phyloP scores from a whole-genome alignment of 1,140 invertebrate genomes.

The Neodiprion virginianus region DNA sequence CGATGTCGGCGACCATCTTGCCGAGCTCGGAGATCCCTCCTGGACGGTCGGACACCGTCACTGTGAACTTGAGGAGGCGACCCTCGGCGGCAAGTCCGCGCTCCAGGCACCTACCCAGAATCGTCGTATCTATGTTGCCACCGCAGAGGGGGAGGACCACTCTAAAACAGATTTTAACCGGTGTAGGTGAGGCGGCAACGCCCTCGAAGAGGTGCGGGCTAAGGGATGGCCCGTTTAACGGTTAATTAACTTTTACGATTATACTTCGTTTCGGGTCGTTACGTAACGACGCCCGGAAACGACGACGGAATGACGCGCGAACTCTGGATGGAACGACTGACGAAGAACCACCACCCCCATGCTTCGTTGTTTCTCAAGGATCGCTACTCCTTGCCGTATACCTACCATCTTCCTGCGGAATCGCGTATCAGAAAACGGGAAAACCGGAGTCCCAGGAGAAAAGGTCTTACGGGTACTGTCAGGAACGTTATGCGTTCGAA shows the following conservation, averaged over 20 bases:
- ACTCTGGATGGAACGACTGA: neutral
- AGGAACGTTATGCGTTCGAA: no score
- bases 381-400: no score
- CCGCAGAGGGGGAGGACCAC: conserved; percentile 86
- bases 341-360: no score
- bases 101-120: conserved; percentile 87
- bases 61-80: conserved; percentile 84
- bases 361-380: no score
- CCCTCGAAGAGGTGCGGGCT: neutral
- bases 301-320: neutral
- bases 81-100: conserved; percentile 89
- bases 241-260: conserved; percentile 10
- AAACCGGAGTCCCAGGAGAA: no score
- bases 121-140: conserved; percentile 93
- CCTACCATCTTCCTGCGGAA: no score
- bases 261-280: neutral
- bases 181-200: neutral
- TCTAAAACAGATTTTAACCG: conserved; percentile 57
- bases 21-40: conserved; percentile 89
- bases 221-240: conserved; percentile 4
- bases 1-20: conserved; percentile 74
- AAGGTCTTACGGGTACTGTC: no score
- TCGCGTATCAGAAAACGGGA: no score
- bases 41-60: conserved; percentile 85
- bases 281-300: neutral